Conservation (phyloP, 2,797 vertebrate species). For the Melanotaenia nigrans region DNA sequence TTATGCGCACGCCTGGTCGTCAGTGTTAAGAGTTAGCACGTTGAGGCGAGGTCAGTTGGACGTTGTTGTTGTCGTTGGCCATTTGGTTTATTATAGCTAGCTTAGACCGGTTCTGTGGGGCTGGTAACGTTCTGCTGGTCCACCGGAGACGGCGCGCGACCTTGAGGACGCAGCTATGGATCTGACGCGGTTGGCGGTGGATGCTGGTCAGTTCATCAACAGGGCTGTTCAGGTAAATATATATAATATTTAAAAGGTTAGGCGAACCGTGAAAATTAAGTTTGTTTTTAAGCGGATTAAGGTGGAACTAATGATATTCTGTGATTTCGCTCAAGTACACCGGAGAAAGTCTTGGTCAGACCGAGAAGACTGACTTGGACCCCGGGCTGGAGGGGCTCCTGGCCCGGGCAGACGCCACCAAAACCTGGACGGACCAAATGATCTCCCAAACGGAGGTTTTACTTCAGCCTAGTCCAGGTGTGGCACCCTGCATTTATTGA, state of each 20-base stretch:
- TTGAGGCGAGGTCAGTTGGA: background rate
- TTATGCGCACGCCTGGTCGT: background rate
- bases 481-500: conserved; percentile 38
- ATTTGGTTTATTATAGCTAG: background rate
- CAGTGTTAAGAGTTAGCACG: background rate
- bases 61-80: background rate
- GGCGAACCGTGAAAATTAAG: too few species aligned
- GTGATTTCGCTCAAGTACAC: conserved; percentile 84
- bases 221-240: conserved; percentile 88
- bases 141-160: conserved; percentile 40
- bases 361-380: conserved; percentile 92
- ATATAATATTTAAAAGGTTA: background rate
- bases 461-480: conserved; percentile 94
- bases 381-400: conserved; percentile 92
- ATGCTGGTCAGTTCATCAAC: conserved; percentile 92
- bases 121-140: background rate
- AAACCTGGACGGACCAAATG: conserved; percentile 93
- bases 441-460: conserved; percentile 94
- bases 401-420: conserved; percentile 89
- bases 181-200: conserved; percentile 89
- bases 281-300: background rate
- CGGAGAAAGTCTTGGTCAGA: conserved; percentile 93
- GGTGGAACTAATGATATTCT: background rate
- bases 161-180: conserved; percentile 84
- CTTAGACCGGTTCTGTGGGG: background rate